These are phyloP conservation scores for Andrena dorsata DNA, from an alignment of 2,888 invertebrate species.

Conservation along the genomic window DNA sequence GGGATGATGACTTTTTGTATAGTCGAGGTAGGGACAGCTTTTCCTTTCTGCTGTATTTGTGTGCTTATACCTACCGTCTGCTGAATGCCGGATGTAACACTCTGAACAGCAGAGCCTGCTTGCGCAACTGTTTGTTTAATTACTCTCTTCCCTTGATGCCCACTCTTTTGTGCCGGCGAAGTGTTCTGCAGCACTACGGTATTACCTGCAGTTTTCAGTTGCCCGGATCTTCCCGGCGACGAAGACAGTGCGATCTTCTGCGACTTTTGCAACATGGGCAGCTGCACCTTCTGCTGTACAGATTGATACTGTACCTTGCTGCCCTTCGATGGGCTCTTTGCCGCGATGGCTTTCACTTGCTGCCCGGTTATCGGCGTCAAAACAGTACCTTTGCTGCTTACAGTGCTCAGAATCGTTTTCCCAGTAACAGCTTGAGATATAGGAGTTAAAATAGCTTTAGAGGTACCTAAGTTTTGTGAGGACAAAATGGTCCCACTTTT, in stretches of 20 bases:
- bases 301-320: slow-evolving; percentile 79
- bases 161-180: slow-evolving; percentile 60
- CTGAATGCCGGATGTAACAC: slow-evolving; percentile 61
- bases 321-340: slow-evolving; percentile 76
- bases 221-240: slow-evolving; percentile 78
- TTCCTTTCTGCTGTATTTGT: slow-evolving; percentile 71
- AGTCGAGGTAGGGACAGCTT: slow-evolving; percentile 53
- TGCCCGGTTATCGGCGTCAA: slow-evolving; percentile 83
- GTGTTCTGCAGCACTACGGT: slow-evolving; percentile 75
- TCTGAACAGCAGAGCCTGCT: slow-evolving; percentile 61
- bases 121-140: slow-evolving; percentile 70
- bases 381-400: slow-evolving; percentile 79
- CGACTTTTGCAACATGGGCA: slow-evolving; percentile 83
- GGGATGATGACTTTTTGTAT: slow-evolving; percentile 73
- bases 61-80: slow-evolving; percentile 56
- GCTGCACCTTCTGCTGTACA: slow-evolving; percentile 76
- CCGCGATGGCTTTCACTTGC: slow-evolving; percentile 82
- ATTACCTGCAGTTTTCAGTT: slow-evolving; percentile 84
- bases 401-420: slow-evolving; percentile 75
- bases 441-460: slow-evolving; percentile 77
- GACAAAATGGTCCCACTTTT: slow-evolving; percentile 77
- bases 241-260: slow-evolving; percentile 76
- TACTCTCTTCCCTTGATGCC: slow-evolving; percentile 71
- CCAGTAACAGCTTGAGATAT: slow-evolving; percentile 74
- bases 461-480: slow-evolving; percentile 71